Base-by-base conservation (phyloP, 2,797 vertebrate genomes). In the Semaprochilodus insignis region DNA sequence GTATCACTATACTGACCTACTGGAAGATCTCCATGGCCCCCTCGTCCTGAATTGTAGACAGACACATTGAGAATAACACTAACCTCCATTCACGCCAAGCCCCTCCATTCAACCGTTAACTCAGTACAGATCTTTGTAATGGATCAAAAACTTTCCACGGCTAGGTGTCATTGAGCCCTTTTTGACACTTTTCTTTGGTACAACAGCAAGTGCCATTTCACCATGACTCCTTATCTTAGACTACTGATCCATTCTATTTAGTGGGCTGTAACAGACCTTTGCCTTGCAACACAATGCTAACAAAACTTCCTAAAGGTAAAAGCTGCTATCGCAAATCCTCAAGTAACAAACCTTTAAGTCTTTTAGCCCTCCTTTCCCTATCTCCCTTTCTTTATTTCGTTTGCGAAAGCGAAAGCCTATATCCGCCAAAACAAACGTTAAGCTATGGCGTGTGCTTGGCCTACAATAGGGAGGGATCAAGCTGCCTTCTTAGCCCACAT, bases 401-500 rank as follows among this genome's bases (percentile, higher is more conserved):
- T 48, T 36, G 48, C 19, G 31, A 59, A 57, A 34, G 91, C 86
- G 91, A 86, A 90, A 92, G 91, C 91, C 90, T 89, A 94, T 86
- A 90, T 91, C 80, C 60, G 77, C 17, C 82, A 67, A 93, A 94
- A 93, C 93, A 93, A 93, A 91, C 67, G 86, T 89, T 90, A 91
- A 93, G 88, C 88, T 92, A 89, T 25, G 84, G 89, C 36, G 77
- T 90, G 88, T 87, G 93, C 94, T 93, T 90, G 86, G 92, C 60
- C 91, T 93, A 93, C 94, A 94, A 81, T 88, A 87, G 88, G 87
- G 87, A 88, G 81, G 69, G 93, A 92, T 94, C 93, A 91, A 91
- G 91, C 94, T 94, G 92, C 87, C 92, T 93, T 84, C 88, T 86
- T 91, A 94, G 94, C 92, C 92, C 90, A 86, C 72, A 69, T 90